Conservation (phyloP, 2,888 invertebrate genomes). For the Trissoscelio sp. region DNA sequence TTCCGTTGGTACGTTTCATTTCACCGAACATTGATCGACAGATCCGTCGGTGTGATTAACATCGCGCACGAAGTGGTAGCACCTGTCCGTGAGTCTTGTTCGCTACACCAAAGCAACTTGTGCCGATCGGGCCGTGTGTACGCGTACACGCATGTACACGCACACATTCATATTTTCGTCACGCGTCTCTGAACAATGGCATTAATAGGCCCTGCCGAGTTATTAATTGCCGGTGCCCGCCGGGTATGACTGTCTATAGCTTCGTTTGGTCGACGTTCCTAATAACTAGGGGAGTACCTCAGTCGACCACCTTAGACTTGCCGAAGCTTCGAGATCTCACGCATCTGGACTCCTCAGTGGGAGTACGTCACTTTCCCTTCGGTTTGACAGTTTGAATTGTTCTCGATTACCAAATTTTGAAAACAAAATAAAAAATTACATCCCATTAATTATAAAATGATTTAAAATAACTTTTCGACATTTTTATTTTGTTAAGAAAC, state of each 20-base stretch:
- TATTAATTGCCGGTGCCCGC: constrained; percentile 83
- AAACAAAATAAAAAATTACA: no score
- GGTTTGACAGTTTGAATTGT: constrained; percentile 15
- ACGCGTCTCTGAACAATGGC: constrained; percentile 83
- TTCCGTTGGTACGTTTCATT: constrained; percentile 73
- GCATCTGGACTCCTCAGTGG: constrained; percentile 52
- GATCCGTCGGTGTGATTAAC: constrained; percentile 76
- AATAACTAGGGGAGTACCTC: constrained; percentile 75
- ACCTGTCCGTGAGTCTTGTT: constrained; percentile 78
- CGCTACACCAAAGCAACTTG: constrained; percentile 70
- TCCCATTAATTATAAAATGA: no score
- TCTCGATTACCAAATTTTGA: background rate
- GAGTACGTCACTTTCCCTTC: constrained; percentile 35
- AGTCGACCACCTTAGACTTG: constrained; percentile 72
- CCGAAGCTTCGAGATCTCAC: constrained; percentile 48
- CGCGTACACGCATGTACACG: constrained; percentile 52
- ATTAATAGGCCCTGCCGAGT: constrained; percentile 83
- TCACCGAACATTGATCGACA: constrained; percentile 75
- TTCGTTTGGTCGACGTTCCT: constrained; percentile 76
- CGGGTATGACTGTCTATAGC: constrained; percentile 83
- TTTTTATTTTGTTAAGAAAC: no score
- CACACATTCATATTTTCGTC: constrained; percentile 77
- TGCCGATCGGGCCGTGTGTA: constrained; percentile 61
- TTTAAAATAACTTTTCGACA: no score
- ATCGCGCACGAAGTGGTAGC: constrained; percentile 77